These are phyloP conservation scores for Sebastes nivosus DNA, from an alignment of 2,797 vertebrate species.

Conservation along the genomic window DNA sequence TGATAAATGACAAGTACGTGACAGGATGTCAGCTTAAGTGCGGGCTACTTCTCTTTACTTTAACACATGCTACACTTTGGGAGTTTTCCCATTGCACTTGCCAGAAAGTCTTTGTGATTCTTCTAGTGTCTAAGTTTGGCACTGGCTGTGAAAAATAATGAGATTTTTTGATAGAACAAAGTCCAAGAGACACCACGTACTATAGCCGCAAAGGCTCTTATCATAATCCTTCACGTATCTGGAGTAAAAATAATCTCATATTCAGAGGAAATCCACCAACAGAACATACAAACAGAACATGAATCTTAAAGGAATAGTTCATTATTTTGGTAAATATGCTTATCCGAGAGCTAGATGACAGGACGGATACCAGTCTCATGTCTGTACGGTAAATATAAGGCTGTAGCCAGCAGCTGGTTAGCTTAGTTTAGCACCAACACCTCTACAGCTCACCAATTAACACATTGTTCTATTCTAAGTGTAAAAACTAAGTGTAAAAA, in stretches of 20 bases:
- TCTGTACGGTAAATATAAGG: no score
- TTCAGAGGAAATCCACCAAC: background rate
- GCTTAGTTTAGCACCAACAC: background rate
- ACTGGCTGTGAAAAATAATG: slow-evolving; percentile 31
- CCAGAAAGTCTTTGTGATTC: slow-evolving; percentile 32
- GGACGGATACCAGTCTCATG: no score
- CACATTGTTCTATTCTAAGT: no score
- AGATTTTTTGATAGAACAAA: slow-evolving; percentile 25
- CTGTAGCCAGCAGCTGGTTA: no score
- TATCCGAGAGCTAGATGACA: no score
- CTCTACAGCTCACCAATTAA: no score
- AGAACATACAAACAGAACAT: background rate
- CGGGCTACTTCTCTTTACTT: background rate
- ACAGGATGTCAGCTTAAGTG: slow-evolving; percentile 10
- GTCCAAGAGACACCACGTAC: slow-evolving; percentile 21
- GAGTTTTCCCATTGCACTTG: background rate
- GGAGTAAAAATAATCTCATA: background rate
- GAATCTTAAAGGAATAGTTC: background rate
- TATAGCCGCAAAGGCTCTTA: slow-evolving; percentile 7
- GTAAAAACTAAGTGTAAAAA: background rate
- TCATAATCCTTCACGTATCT: slow-evolving; percentile 18
- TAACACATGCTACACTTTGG: background rate
- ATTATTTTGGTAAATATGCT: background rate
- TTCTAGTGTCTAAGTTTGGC: slow-evolving; percentile 16
- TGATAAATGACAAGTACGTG: slow-evolving; percentile 56